Evolutionary conservation across 2,888 invertebrate genomes (phyloP), one percentile per base, ranked within the genome.

Genomic region (Syrista parreyssii): DNA sequence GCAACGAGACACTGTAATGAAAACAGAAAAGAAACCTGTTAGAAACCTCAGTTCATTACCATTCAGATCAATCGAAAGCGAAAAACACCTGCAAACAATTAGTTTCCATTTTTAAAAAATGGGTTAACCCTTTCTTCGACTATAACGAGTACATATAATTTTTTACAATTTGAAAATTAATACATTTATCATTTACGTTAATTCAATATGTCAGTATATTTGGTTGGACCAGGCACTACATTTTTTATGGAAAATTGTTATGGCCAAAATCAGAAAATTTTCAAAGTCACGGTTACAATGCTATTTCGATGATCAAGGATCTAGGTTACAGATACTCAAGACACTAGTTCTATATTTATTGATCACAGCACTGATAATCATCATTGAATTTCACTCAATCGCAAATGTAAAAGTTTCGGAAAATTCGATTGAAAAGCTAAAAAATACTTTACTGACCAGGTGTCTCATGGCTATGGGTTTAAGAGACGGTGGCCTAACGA

Each of bases 401-500:
- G 23, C 23, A 15, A 23, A 55, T 55, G 40, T 1, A 55, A 55
- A 23, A 9, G 9, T 55, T 23, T 55, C 40, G 40, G 40, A 55
- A 55, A 55, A 55, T 55, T 55, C 40, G 23, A 23, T 71, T 11
- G 55, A 1, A 35, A 72, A 68, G 69, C 74, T 35, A 36, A 74
- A 73, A 75, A 72, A 36, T 40, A 72, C 69, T 77, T 15, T 86
- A 88, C 88, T 76, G 81, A 90, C 90, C 89, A 84, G 79, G 40
- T 82, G 82, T 80, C 83, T 82, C 89, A 89, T 90, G 83, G 77
- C 82, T 80, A 81, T 82, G 81, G 76, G 80, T 80, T 81, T 78
- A 82, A 78, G 76, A 76, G 73, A 68, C 73, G 40, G 78, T 76
- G 78, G 73, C 71, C 69, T 79, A 78, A 86, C 80, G 82, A 84